These are phyloP conservation scores for Porites lobata DNA, from an alignment of 92 coral and sea anemone genomes.

Conservation along the genomic window DNA sequence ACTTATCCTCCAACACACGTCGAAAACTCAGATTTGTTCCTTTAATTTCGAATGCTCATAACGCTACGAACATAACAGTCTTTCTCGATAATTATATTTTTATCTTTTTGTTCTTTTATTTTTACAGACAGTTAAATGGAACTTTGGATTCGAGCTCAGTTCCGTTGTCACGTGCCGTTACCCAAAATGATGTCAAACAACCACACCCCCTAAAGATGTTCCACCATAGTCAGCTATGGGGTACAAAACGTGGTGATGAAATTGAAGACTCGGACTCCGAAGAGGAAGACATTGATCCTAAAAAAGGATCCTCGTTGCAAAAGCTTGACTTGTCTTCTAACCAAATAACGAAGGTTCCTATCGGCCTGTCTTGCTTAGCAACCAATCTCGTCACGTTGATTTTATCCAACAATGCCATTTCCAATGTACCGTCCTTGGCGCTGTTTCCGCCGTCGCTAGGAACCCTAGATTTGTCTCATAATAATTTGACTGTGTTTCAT, in stretches of 20 bases:
- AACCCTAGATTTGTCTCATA: constrained; percentile 87
- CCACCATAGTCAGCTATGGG: constrained; percentile 93
- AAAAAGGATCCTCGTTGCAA: constrained; percentile 79
- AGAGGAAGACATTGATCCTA: constrained; percentile 86
- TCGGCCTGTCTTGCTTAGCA: constrained; percentile 91
- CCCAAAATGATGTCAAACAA: constrained; percentile 22
- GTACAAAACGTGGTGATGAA: constrained; percentile 84
- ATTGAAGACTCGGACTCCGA: constrained; percentile 95
- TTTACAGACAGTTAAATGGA: constrained; percentile 28
- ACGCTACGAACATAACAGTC: background rate
- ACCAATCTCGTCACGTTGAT: constrained; percentile 86
- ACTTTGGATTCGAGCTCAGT: background rate
- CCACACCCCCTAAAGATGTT: constrained; percentile 85
- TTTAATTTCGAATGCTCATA: too few species aligned
- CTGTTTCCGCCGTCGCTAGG: constrained; percentile 92
- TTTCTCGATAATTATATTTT: background rate
- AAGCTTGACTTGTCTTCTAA: constrained; percentile 92
- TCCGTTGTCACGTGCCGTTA: background rate
- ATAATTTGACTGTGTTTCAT: constrained; percentile 63
- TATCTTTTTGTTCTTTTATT: background rate
- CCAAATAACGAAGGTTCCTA: constrained; percentile 74
- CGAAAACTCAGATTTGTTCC: too few species aligned
- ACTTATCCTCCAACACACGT: too few species aligned
- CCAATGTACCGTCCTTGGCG: constrained; percentile 78
- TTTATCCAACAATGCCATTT: constrained; percentile 85